Conservation (phyloP, 1,140 invertebrate genomes). For the Trinorchestia longiramus region DNA sequence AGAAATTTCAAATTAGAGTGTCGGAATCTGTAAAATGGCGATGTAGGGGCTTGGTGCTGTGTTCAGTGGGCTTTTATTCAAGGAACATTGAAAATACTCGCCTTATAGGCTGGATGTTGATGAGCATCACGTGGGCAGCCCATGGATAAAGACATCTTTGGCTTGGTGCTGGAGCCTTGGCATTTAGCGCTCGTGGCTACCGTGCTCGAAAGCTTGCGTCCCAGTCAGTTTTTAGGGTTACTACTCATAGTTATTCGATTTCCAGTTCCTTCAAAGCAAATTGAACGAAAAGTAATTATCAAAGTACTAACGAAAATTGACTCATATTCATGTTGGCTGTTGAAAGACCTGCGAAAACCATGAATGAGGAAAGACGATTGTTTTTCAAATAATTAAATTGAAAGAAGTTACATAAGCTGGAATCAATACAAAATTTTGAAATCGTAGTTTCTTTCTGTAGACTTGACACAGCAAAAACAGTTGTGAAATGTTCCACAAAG, state of each 20-base stretch:
- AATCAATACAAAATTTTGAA: background rate
- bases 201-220: background rate
- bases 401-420: background rate
- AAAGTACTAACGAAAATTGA: background rate
- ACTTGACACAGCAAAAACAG: background rate
- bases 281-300: background rate
- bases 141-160: background rate
- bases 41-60: background rate
- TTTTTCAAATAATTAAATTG: background rate
- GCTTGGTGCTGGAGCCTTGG: background rate
- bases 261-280: background rate
- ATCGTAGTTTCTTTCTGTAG: background rate
- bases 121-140: background rate
- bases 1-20: background rate
- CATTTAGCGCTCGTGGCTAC: background rate
- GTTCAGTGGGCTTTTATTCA: background rate
- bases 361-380: background rate
- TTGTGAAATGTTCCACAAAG: background rate
- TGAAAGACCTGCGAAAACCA: background rate
- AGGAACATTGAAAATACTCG: background rate
- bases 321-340: background rate
- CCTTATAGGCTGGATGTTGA: background rate
- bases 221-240: background rate
- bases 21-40: background rate
- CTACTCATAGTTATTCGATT: background rate